Evolutionary conservation across 1,140 invertebrate genomes (phyloP).

Genomic region (Diploscapter pachys): DNA sequence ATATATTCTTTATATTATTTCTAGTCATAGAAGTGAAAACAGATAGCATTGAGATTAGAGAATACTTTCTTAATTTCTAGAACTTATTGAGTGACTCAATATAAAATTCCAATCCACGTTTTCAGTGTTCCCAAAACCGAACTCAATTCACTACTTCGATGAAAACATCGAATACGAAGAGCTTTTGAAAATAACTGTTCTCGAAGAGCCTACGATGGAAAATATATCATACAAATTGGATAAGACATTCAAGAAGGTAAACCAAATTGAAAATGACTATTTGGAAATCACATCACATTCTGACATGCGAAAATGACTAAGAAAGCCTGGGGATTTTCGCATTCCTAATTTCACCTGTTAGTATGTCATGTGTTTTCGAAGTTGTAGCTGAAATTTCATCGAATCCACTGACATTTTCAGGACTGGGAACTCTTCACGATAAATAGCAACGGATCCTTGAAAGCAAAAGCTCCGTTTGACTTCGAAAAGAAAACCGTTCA

Average conservation of each 20-base stretch:
- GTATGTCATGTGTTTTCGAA: background rate
- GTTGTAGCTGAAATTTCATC: background rate
- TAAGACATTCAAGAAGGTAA: slow-evolving; percentile 25
- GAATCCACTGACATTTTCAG: slow-evolving; percentile 5
- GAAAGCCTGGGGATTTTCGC: too few relatives aligned
- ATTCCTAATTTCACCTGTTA: too few relatives aligned
- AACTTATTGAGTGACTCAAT: too few relatives aligned
- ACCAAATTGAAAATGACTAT: background rate
- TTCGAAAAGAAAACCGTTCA: slow-evolving; percentile 35
- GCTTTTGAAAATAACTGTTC: slow-evolving; percentile 25
- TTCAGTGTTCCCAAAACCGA: slow-evolving; percentile 30
- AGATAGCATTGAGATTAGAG: too few relatives aligned
- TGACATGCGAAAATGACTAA: too few relatives aligned
- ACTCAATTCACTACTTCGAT: slow-evolving; percentile 32
- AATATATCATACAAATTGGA: slow-evolving; percentile 20
- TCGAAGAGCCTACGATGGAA: slow-evolving; percentile 2
- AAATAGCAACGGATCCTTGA: slow-evolving; percentile 16
- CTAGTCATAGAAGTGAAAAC: too few relatives aligned
- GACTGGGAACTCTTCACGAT: slow-evolving; percentile 29
- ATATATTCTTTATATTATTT: too few relatives aligned
- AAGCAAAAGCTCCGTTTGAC: slow-evolving; percentile 20
- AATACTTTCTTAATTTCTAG: too few relatives aligned
- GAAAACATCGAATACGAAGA: slow-evolving; percentile 34
- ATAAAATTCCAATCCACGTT: background rate
- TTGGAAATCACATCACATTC: too few relatives aligned